These are phyloP conservation scores for Tanypteryx hageni DNA, from an alignment of 2,888 invertebrate species.

Conservation along the genomic window DNA sequence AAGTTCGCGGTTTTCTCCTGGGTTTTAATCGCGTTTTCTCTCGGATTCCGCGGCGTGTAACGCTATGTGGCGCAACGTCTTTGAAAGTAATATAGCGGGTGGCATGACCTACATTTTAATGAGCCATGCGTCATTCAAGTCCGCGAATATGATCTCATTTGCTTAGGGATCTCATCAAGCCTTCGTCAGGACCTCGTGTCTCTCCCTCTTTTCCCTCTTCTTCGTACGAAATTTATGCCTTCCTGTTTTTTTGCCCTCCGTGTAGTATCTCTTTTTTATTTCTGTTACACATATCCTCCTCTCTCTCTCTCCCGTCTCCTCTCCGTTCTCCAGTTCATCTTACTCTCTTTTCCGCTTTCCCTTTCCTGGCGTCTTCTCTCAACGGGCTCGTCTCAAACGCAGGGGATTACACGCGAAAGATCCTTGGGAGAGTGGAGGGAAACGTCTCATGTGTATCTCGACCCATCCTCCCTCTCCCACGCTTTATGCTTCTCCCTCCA, in stretches of 20 bases:
- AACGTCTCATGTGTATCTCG: neutral
- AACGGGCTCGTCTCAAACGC: neutral
- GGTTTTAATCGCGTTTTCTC: neutral
- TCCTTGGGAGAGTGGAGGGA: neutral
- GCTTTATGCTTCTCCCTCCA: neutral
- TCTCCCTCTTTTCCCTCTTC: neutral
- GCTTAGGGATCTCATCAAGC: neutral
- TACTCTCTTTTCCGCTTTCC: neutral
- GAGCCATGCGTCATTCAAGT: constrained; percentile 17
- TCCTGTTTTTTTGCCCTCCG: neutral
- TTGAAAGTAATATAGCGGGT: neutral
- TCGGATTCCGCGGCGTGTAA: neutral
- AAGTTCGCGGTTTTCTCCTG: neutral
- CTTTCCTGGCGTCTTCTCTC: too few species aligned
- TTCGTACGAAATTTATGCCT: neutral
- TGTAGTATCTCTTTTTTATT: neutral
- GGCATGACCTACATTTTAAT: constrained; percentile 6
- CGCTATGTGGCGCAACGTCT: neutral
- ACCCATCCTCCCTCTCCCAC: neutral
- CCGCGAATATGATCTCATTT: constrained; percentile 36
- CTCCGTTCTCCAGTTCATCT: neutral
- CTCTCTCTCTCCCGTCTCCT: neutral
- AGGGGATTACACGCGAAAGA: neutral
- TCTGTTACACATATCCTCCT: too few species aligned
- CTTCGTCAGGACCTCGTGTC: neutral